Percentiles rank a stretch among this genome's conserved stretches.
Evolutionary conservation across 2,797 vertebrate genomes (phyloP).

Genomic region (Lutjanus campechanus): DNA sequence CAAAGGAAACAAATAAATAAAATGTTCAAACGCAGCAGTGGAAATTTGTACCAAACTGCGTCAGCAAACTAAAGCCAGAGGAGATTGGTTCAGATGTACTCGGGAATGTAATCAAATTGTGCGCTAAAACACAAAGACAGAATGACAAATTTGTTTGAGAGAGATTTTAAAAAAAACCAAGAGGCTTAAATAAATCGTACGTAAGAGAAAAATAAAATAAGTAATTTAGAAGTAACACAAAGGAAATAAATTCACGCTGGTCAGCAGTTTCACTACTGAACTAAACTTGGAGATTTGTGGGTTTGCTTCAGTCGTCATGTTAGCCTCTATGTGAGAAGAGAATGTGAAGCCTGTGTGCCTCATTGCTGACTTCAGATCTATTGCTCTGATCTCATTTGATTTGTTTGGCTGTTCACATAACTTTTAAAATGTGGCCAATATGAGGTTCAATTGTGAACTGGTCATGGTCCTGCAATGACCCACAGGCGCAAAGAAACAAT

Average conservation of each 20-base stretch:
- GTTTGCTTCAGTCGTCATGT: no score
- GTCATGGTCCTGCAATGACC: no score
- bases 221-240: neutral
- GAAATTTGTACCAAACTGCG: conserved; percentile 3
- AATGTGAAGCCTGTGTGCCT: no score
- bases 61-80: neutral
- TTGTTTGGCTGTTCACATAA: no score
- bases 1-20: conserved; percentile 29
- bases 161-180: neutral
- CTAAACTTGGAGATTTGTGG: no score
- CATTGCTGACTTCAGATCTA: no score
- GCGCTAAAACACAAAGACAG: neutral
- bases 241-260: neutral
- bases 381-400: no score
- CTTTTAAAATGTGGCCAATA: no score
- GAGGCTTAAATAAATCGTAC: neutral
- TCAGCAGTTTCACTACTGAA: no score
- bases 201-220: neutral
- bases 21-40: neutral
- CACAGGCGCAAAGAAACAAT: no score
- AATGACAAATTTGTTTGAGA: neutral
- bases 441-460: no score
- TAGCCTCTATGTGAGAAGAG: no score
- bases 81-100: neutral
- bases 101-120: neutral